Percentiles rank a stretch among this genome's conserved stretches.
phyloP scores from a whole-genome alignment of 2,797 vertebrate species.

The Scomberomorus guttatus region DNA sequence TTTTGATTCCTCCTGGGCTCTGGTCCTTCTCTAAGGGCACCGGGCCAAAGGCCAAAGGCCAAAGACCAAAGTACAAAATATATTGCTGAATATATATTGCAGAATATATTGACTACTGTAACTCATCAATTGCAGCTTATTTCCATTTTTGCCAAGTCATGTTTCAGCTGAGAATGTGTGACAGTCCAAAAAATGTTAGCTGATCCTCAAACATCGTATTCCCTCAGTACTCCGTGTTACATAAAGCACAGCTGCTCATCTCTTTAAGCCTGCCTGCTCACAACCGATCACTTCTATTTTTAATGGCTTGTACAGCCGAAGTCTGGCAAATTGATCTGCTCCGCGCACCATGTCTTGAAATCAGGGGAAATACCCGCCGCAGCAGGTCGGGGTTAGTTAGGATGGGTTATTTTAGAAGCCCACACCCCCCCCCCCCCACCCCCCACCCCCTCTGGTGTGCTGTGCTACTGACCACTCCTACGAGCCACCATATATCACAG shows the following conservation, averaged over 20 bases:
- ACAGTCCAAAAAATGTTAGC: constrained; percentile 44
- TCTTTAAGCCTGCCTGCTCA: constrained; percentile 58
- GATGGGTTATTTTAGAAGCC: constrained; percentile 70
- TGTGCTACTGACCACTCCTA: constrained; percentile 40
- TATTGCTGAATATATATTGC: too few relatives aligned
- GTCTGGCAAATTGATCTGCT: constrained; percentile 56
- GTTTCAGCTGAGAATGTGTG: constrained; percentile 31
- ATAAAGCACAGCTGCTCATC: constrained; percentile 83
- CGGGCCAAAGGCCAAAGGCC: not conserved
- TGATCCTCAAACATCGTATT: constrained; percentile 55
- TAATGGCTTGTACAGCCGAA: constrained; percentile 35
- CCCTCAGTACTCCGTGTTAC: constrained; percentile 65
- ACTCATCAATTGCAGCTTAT: constrained; percentile 24
- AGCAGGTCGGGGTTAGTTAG: constrained; percentile 10
- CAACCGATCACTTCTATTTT: constrained; percentile 79
- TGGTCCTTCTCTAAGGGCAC: not conserved
- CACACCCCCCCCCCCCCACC: not conserved
- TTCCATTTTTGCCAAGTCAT: constrained; percentile 61
- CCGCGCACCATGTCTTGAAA: constrained; percentile 47
- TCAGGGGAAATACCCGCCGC: constrained; percentile 51
- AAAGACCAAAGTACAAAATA: constrained; percentile 3
- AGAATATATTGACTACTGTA: constrained; percentile 9
- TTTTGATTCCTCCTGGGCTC: not conserved
- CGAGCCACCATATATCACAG: constrained; percentile 67
- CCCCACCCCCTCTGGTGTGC: not conserved